phyloP scores from a whole-genome alignment of 2,888 invertebrate genomes.

The Amblyteles armatorius region DNA sequence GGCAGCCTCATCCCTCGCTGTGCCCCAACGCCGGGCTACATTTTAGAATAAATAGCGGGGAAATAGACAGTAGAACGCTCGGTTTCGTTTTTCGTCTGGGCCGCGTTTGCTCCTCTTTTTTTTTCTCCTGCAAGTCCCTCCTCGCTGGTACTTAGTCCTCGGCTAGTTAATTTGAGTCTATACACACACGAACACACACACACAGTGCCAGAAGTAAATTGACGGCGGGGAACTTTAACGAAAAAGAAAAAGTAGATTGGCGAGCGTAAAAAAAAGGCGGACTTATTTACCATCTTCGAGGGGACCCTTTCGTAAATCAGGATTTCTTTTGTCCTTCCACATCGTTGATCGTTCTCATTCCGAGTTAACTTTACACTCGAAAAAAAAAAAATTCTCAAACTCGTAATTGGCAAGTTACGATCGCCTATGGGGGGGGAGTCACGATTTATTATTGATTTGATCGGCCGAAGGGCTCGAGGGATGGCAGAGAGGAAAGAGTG shows the following conservation, averaged over 20 bases:
- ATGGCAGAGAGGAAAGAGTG: slow-evolving; percentile 28
- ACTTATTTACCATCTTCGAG: slow-evolving; percentile 49
- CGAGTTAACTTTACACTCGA: slow-evolving; percentile 17
- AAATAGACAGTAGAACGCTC: slow-evolving; percentile 65
- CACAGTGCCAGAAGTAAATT: slow-evolving; percentile 8
- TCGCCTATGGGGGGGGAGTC: slow-evolving; percentile 35
- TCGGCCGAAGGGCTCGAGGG: slow-evolving; percentile 37
- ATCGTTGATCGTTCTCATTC: slow-evolving; percentile 35
- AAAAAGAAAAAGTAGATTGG: slow-evolving; percentile 29
- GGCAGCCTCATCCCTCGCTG: background rate
- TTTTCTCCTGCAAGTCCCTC: slow-evolving; percentile 17
- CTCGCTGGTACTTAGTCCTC: slow-evolving; percentile 51
- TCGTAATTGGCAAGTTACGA: slow-evolving; percentile 64
- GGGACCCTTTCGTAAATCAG: slow-evolving; percentile 52
- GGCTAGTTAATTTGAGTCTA: slow-evolving; percentile 34
- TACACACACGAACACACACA: background rate
- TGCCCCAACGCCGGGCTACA: slow-evolving; percentile 60
- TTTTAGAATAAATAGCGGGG: slow-evolving; percentile 69
- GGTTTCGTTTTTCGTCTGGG: slow-evolving; percentile 55
- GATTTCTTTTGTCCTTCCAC: slow-evolving; percentile 29
- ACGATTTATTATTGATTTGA: slow-evolving; percentile 66
- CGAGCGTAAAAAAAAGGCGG: slow-evolving; percentile 16
- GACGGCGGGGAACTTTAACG: background rate
- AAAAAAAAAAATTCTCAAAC: slow-evolving; percentile 52
- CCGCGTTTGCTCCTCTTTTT: slow-evolving; percentile 35